Conservation (phyloP, 1,140 invertebrate genomes). For the Bombus vancouverensis region DNA sequence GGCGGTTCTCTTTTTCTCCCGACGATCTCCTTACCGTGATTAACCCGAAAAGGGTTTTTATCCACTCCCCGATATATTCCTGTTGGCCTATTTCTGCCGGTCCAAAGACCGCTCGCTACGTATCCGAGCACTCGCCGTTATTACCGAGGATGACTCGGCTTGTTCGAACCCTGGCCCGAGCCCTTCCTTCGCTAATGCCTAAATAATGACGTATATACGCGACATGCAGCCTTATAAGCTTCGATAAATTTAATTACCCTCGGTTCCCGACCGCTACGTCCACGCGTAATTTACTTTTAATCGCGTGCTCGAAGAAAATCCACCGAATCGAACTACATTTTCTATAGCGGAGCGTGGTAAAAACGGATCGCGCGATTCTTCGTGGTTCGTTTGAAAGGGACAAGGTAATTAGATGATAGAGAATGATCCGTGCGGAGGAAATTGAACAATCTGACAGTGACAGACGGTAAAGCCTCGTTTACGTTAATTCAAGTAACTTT, state of each 20-base stretch:
- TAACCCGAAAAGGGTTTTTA: conserved; percentile 52
- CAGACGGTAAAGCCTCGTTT: conserved; percentile 25
- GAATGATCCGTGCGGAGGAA: neutral
- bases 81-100: conserved; percentile 43
- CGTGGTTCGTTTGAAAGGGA: neutral
- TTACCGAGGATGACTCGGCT: conserved; percentile 76
- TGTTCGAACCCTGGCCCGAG: conserved; percentile 16
- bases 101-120: conserved; percentile 43
- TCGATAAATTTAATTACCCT: conserved; percentile 62
- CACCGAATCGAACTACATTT: neutral
- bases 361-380: neutral
- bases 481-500: too few relatives aligned
- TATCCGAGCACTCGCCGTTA: conserved; percentile 69
- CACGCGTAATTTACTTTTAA: conserved; percentile 43
- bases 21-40: conserved; percentile 44
- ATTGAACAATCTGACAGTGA: conserved; percentile 28
- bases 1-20: neutral
- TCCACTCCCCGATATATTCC: conserved; percentile 32
- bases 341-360: neutral
- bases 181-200: conserved; percentile 54
- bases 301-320: conserved; percentile 1
- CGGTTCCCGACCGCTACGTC: neutral
- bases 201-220: conserved; percentile 61
- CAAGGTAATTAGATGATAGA: neutral
- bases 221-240: conserved; percentile 58